These are phyloP conservation scores for Cotesia typhae DNA, from an alignment of 1,140 invertebrate species.

Conservation along the genomic window DNA sequence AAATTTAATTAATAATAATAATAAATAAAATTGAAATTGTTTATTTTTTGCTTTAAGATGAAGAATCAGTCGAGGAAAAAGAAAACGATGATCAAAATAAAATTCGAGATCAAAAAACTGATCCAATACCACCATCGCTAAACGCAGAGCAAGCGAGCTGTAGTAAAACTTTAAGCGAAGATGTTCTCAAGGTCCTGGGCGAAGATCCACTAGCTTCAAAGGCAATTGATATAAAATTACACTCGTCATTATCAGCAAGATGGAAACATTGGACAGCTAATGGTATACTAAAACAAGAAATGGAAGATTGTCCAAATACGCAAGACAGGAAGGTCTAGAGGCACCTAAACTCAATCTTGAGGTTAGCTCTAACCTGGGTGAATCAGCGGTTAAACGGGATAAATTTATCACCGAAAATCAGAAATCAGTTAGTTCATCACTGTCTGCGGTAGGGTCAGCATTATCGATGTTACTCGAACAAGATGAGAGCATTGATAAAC, in stretches of 20 bases:
- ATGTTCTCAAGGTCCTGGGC: constrained; percentile 35
- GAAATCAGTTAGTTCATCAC: constrained; percentile 22
- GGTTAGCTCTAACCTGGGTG: constrained; percentile 12
- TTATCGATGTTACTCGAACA: constrained; percentile 27
- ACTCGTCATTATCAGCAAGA: constrained; percentile 31
- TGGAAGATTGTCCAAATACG: constrained; percentile 29
- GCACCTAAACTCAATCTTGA: constrained; percentile 30
- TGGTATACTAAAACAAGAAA: constrained; percentile 26
- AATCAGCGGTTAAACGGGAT: constrained; percentile 33
- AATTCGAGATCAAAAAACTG: background rate
- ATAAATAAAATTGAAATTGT: too few species aligned
- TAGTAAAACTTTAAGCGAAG: constrained; percentile 15
- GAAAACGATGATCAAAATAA: constrained; percentile 9
- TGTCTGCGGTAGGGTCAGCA: constrained; percentile 24
- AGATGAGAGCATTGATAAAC: constrained; percentile 39
- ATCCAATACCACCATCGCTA: background rate
- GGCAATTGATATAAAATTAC: constrained; percentile 24
- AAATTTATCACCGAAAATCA: constrained; percentile 18
- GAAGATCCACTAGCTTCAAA: constrained; percentile 34
- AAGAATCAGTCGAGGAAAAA: too few species aligned
- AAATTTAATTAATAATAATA: background rate
- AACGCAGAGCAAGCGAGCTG: background rate
- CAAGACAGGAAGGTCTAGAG: constrained; percentile 18
- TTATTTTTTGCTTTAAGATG: too few species aligned
- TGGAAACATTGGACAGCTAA: constrained; percentile 32